Percentiles rank a stretch among this genome's conserved stretches.
Conservation (phyloP, 92 coral and sea anemone species). For the Siderastrea siderea region DNA sequence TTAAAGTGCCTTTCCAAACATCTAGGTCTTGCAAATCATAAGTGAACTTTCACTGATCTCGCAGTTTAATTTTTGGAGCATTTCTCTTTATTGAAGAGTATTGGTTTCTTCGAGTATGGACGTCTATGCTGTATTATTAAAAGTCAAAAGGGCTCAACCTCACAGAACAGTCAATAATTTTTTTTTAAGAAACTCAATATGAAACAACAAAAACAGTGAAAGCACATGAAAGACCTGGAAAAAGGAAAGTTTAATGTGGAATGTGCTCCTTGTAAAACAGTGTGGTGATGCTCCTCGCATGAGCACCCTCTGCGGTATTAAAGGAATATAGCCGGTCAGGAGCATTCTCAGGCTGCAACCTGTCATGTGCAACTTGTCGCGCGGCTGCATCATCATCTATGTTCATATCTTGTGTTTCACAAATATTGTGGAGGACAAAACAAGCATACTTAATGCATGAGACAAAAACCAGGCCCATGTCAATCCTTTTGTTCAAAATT, state of each 20-base stretch:
- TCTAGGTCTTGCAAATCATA: too few species aligned
- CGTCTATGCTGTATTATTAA: too few species aligned
- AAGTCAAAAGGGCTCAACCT: too few species aligned
- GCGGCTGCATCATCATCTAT: slow-evolving; percentile 67
- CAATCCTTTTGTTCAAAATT: slow-evolving; percentile 25
- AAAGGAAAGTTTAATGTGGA: slow-evolving; percentile 39
- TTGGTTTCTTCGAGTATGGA: too few species aligned
- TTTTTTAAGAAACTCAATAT: not conserved
- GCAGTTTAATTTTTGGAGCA: too few species aligned
- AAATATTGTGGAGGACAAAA: slow-evolving; percentile 68
- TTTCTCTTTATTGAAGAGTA: too few species aligned
- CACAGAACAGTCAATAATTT: not conserved
- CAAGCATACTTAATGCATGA: slow-evolving; percentile 56
- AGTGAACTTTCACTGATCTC: too few species aligned
- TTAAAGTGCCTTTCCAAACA: too few species aligned
- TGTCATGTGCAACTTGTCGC: slow-evolving; percentile 44
- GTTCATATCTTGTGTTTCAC: slow-evolving; percentile 52
- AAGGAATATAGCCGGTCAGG: slow-evolving; percentile 59
- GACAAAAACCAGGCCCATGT: slow-evolving; percentile 37
- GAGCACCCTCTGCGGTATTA: slow-evolving; percentile 61
- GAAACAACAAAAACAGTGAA: not conserved
- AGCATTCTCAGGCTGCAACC: slow-evolving; percentile 40
- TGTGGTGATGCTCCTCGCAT: slow-evolving; percentile 47
- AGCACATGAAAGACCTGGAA: slow-evolving; percentile 8
- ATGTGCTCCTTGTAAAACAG: slow-evolving; percentile 43